Percentiles rank a stretch among this genome's conserved stretches.
These are phyloP conservation scores for Poecilia picta DNA, from an alignment of 2,797 vertebrate species.

Conservation along the genomic window DNA sequence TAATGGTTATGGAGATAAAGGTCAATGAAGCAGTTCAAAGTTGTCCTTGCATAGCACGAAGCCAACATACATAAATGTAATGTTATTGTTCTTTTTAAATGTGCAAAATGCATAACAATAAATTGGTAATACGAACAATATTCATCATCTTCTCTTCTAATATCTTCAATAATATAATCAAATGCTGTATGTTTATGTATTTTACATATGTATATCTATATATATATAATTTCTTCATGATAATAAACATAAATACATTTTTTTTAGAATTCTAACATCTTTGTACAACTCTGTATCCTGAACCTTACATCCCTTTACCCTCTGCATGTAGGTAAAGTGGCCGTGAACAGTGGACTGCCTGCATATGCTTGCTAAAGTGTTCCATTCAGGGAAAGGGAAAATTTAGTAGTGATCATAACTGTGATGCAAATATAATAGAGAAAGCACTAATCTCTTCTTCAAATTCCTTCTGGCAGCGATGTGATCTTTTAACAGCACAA, in stretches of 20 bases:
- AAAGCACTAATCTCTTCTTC: conserved; percentile 45
- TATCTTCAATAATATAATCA: conserved; percentile 85
- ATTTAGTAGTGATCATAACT: conserved; percentile 45
- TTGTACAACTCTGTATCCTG: conserved; percentile 77
- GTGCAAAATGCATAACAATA: conserved; percentile 97
- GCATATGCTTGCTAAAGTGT: conserved; percentile 51
- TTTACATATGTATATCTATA: conserved; percentile 89
- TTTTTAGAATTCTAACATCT: conserved; percentile 76
- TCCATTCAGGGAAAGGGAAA: conserved; percentile 45
- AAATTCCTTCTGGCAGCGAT: conserved; percentile 29
- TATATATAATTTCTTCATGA: conserved; percentile 90
- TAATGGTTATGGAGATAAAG: conserved; percentile 63
- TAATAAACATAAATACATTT: conserved; percentile 86
- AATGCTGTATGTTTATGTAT: conserved; percentile 82
- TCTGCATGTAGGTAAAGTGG: conserved; percentile 64
- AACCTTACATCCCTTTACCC: conserved; percentile 66
- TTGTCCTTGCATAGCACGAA: conserved; percentile 98
- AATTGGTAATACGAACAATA: conserved; percentile 87
- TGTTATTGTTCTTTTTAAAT: conserved; percentile 89
- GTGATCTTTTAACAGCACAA: conserved; percentile 34
- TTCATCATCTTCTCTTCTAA: conserved; percentile 81
- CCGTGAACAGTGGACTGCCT: conserved; percentile 61
- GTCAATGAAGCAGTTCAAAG: conserved; percentile 87
- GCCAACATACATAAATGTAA: conserved; percentile 92
- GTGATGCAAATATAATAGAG: conserved; percentile 68